Percentiles rank a stretch among this genome's conserved stretches.
Conservation (phyloP, 2,888 invertebrate species). For the Eupithecia subumbrata region DNA sequence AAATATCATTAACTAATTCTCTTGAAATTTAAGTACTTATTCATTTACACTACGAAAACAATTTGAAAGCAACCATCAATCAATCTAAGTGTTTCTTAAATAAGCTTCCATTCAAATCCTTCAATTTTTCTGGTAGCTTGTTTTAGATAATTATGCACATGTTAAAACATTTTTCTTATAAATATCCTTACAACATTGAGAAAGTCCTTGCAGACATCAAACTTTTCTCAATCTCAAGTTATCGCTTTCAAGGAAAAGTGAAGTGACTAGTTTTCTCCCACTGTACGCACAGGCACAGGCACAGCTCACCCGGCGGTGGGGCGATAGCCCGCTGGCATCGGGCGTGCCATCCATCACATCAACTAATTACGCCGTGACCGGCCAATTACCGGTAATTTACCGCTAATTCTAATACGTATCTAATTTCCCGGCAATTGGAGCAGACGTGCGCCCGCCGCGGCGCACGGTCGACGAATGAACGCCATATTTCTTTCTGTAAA, state of each 20-base stretch:
- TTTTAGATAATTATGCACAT: too few relatives aligned
- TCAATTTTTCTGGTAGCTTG: too few relatives aligned
- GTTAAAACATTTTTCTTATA: too few relatives aligned
- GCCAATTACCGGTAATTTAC: slow-evolving; percentile 42
- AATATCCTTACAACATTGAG: too few relatives aligned
- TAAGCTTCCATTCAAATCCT: too few relatives aligned
- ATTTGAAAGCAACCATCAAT: too few relatives aligned
- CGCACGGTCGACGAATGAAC: slow-evolving; percentile 35
- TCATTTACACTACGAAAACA: too few relatives aligned
- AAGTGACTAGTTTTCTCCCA: background rate
- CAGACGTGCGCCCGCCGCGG: slow-evolving; percentile 42
- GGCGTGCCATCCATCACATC: slow-evolving; percentile 38
- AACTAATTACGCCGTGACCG: slow-evolving; percentile 41
- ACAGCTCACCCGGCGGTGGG: background rate
- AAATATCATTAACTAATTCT: too few relatives aligned
- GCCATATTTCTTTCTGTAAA: slow-evolving; percentile 47
- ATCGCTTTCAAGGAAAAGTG: background rate
- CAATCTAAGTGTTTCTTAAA: too few relatives aligned
- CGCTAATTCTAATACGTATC: slow-evolving; percentile 24
- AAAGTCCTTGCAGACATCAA: background rate
- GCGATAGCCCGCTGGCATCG: slow-evolving; percentile 16
- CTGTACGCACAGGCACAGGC: too few relatives aligned
- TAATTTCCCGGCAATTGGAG: slow-evolving; percentile 37
- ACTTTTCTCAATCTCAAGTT: background rate
- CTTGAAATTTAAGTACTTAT: too few relatives aligned